Conservation (phyloP, 2,797 vertebrate species). For the Lepidocolaptes lacrymiger region DNA sequence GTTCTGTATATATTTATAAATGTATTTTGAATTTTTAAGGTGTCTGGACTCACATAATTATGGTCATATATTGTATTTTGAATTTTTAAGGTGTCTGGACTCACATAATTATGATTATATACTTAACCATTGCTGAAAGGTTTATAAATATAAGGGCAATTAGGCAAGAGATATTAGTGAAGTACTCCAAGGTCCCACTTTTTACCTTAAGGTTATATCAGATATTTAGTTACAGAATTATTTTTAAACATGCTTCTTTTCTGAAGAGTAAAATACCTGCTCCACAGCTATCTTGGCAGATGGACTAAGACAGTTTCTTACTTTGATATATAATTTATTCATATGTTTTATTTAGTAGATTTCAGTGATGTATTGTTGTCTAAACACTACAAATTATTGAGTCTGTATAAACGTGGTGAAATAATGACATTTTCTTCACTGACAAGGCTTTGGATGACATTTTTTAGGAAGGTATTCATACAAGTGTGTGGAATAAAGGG, state of each 20-base stretch:
- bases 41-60: not conserved
- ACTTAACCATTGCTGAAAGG: not conserved
- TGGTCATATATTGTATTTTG: not conserved
- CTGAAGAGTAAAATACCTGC: not conserved
- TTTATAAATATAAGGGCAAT: not conserved
- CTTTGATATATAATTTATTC: constrained; percentile 38
- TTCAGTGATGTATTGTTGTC: not conserved
- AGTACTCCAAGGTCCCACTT: not conserved
- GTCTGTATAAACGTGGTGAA: not conserved
- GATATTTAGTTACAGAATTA: not conserved
- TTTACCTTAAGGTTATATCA: not conserved
- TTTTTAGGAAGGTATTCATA: not conserved
- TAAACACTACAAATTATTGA: not conserved
- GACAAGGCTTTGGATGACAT: not conserved
- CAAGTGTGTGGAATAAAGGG: not conserved
- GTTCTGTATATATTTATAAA: no score
- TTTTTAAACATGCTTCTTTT: not conserved
- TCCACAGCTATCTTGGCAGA: not conserved
- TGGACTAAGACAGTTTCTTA: not conserved
- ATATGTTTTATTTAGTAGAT: constrained; percentile 40
- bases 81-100: not conserved
- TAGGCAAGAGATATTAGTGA: not conserved
- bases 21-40: not conserved
- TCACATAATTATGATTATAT: not conserved
- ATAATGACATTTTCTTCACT: not conserved